Evolutionary conservation across 2,888 invertebrate genomes (phyloP).

Genomic region (Ischnus inquisitorius): DNA sequence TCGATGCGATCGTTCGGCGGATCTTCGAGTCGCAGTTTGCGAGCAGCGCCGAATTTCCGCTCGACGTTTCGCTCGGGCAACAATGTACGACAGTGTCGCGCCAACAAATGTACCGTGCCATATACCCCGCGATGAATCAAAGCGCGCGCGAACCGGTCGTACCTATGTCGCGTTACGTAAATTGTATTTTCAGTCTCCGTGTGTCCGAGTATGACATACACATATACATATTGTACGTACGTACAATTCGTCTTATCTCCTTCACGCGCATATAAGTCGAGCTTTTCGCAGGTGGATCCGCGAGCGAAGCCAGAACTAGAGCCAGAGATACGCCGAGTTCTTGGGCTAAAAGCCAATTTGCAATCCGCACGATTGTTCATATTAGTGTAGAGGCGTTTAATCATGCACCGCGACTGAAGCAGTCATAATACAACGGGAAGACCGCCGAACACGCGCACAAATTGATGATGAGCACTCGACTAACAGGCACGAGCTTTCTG

Average conservation of each 20-base stretch:
- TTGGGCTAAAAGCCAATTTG: conserved; percentile 64
- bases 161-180: conserved; percentile 45
- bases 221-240: conserved; percentile 11
- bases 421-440: neutral
- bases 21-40: too few relatives aligned
- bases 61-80: neutral
- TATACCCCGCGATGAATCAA: conserved; percentile 31
- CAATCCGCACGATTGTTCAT: conserved; percentile 63
- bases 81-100: conserved; percentile 8
- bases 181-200: conserved; percentile 52
- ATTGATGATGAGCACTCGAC: conserved; percentile 36
- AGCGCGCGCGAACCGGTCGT: conserved; percentile 3
- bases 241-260: conserved; percentile 24
- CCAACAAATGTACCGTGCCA: conserved; percentile 23
- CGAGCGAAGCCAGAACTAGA: neutral
- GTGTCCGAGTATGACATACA: neutral
- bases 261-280: conserved; percentile 16
- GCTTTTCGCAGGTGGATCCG: conserved; percentile 43
- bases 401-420: conserved; percentile 25
- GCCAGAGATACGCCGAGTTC: conserved; percentile 33
- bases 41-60: neutral
- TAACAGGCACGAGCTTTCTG: conserved; percentile 36
- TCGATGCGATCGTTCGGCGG: neutral
- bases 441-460: neutral
- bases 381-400: conserved; percentile 46